phyloP scores from a whole-genome alignment of 2,113 vertebrate genomes.

The Lonchura striata region DNA sequence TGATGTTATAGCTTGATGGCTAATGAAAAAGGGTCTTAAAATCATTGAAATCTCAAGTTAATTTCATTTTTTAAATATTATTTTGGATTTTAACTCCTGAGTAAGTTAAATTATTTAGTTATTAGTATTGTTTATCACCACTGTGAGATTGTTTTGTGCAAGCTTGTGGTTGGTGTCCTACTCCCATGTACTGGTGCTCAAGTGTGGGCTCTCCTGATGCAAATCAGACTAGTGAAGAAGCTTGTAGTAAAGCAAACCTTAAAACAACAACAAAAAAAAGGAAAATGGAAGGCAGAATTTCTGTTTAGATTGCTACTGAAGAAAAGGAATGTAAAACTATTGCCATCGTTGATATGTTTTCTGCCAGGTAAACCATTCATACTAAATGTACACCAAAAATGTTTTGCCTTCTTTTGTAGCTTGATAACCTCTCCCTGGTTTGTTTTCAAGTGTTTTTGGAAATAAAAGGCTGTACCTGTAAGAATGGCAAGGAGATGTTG shows the following conservation, averaged over 20 bases:
- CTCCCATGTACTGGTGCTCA: fast-evolving
- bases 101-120: neutral
- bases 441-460: neutral
- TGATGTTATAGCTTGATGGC: neutral
- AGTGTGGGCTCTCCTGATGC: neutral
- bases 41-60: neutral
- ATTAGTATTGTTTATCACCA: neutral
- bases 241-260: neutral
- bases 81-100: neutral
- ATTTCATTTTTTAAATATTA: neutral
- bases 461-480: neutral
- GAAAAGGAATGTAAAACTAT: neutral
- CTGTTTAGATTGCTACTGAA: neutral
- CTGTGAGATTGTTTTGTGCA: neutral
- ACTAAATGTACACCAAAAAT: neutral
- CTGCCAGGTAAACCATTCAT: neutral
- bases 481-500: neutral
- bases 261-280: neutral
- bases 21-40: neutral
- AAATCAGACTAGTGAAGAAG: neutral
- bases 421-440: neutral
- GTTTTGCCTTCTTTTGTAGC: neutral
- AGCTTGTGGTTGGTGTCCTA: neutral
- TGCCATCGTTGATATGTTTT: neutral
- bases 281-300: neutral